Evolutionary conservation across 1,140 invertebrate genomes (phyloP), one percentile per base, ranked within the genome.

Genomic region (Gryllus bimaculatus): DNA sequence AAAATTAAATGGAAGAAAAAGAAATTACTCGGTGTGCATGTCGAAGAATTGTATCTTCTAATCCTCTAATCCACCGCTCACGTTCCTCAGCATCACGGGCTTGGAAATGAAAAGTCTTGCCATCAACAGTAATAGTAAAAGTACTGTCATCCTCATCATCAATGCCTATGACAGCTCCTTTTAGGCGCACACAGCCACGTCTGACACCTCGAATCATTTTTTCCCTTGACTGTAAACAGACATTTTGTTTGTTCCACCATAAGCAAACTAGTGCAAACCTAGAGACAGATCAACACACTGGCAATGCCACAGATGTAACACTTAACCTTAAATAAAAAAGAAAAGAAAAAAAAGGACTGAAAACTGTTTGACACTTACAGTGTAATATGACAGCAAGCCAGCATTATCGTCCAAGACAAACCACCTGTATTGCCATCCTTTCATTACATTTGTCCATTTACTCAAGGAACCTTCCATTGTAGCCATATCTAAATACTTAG

Each of bases 401-500:
- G 95, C 94, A 87, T 94, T 95, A 85, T 97, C 95, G 88, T 99
- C 97, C 81, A 99, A 88, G 81, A 99, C 97, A 88, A 99, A 99
- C 96, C 97, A 99, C 79, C 98, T 91, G 88, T 98, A 99, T 88
- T 99, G 98, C 97, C 98, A 99, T 80, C 98, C 98, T 88, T 99
- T 98, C 91, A 99, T 97, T 82, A 99, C 96, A 91, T 99, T 99
- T 80, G 98, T 99, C 98, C 98, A 99, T 91, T 99, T 99, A 88
- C 95, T 98, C 75, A 99, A 87, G n/a, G 96, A 96, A 81, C 98
- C 98, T 89, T 99, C 97, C 93, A 99, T 93, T 83, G 91, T 91
- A 83, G 88, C 87, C 86, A 89, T 90, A 83, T 86, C 54, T 66
- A 66, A 18, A 13, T 13, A 3, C 10, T 66, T 18, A 66, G 10